Evolutionary conservation across 1,140 invertebrate genomes (phyloP).

Genomic region (Sitophilus oryzae): DNA sequence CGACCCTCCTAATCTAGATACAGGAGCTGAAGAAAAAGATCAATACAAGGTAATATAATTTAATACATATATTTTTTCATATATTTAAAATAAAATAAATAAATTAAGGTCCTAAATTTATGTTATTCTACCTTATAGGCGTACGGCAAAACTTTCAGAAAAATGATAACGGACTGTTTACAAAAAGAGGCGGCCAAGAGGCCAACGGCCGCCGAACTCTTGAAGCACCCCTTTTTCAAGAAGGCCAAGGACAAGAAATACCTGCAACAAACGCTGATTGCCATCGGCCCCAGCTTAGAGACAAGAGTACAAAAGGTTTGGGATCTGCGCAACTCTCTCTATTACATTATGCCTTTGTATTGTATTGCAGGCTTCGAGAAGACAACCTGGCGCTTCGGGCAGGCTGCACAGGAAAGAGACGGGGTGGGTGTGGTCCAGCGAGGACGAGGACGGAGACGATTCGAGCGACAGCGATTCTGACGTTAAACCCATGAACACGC

Average conservation of each 20-base stretch:
- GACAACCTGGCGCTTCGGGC: conserved; percentile 86
- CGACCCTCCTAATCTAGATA: conserved; percentile 96
- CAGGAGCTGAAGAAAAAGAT: conserved; percentile 91
- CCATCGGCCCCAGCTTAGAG: conserved; percentile 79
- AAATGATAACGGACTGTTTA: conserved; percentile 90
- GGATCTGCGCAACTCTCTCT: background rate
- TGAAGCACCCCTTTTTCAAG: conserved; percentile 99
- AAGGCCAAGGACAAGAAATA: conserved; percentile 98
- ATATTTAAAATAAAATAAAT: background rate
- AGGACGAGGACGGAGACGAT: conserved; percentile 66
- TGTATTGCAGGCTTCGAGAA: conserved; percentile 60
- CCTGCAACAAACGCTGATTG: conserved; percentile 83
- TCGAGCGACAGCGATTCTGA: conserved; percentile 52
- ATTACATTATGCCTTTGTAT: background rate
- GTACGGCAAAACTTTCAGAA: conserved; percentile 95
- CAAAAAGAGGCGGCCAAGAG: conserved; percentile 93
- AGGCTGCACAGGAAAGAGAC: conserved; percentile 88
- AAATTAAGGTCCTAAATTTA: too few species aligned
- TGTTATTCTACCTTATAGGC: conserved; percentile 43
- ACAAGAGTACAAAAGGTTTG: conserved; percentile 81
- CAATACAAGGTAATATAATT: conserved; percentile 71
- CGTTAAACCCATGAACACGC: conserved; percentile 48
- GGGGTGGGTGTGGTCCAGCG: conserved; percentile 98
- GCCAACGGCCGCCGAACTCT: conserved; percentile 92
- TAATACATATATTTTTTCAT: too few species aligned